Evolutionary conservation across 2,113 vertebrate species (phyloP).

Genomic region (Alethe castanea): DNA sequence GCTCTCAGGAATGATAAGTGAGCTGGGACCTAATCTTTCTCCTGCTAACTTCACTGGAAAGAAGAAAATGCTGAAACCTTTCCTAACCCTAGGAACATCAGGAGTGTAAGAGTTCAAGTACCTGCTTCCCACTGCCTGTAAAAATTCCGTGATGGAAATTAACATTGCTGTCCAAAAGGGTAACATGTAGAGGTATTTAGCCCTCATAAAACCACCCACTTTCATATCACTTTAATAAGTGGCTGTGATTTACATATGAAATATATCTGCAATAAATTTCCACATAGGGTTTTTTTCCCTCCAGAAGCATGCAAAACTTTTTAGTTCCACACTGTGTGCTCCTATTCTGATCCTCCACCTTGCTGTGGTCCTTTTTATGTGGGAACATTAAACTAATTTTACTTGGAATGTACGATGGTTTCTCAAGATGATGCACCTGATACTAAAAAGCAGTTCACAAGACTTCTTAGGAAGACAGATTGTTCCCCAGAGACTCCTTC

Average conservation of each 20-base stretch:
- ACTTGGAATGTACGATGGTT: constrained; percentile 92
- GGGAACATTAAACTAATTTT: constrained; percentile 93
- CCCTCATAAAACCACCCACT: constrained; percentile 51
- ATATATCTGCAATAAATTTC: constrained; percentile 76
- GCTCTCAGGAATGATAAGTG: not conserved
- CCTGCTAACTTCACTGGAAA: not conserved
- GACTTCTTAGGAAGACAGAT: constrained; percentile 83
- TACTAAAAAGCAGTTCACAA: constrained; percentile 94
- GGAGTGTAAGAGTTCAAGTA: not conserved
- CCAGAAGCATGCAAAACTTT: constrained; percentile 85
- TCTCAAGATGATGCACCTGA: constrained; percentile 99
- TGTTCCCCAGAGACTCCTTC: constrained; percentile 82
- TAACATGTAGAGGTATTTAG: constrained; percentile 37
- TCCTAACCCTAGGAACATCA: not conserved
- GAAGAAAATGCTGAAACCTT: not conserved
- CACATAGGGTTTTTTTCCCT: constrained; percentile 53
- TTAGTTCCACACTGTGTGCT: constrained; percentile 88
- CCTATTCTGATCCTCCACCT: constrained; percentile 85
- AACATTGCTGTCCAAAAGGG: constrained; percentile 36
- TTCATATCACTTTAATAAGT: constrained; percentile 70
- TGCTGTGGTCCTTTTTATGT: constrained; percentile 84
- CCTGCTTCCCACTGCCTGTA: not conserved
- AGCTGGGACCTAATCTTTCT: not conserved
- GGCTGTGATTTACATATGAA: constrained; percentile 77
- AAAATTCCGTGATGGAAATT: not conserved